Conservation (phyloP, 2,113 vertebrate species). For the Polypterus senegalus region DNA sequence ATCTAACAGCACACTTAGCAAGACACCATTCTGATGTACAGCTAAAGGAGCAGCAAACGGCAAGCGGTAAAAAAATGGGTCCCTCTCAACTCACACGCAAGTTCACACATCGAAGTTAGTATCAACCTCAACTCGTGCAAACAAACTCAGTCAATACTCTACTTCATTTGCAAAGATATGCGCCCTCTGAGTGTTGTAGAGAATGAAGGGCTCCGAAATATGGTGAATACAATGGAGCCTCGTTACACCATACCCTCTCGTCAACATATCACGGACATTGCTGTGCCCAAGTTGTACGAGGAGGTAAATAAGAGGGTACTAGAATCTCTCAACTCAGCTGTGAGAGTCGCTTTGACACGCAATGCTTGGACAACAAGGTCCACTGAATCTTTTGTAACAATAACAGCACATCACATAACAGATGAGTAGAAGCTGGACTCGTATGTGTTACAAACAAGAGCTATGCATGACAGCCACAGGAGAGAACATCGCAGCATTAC, state of each 20-base stretch:
- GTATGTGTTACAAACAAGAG: constrained; percentile 11
- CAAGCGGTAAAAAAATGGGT: constrained; percentile 4
- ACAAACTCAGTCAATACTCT: constrained; percentile 7
- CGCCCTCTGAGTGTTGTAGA: constrained; percentile 10
- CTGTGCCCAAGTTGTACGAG: constrained; percentile 8
- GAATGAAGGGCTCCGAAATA: constrained; percentile 6
- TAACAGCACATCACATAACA: constrained; percentile 8
- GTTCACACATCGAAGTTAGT: constrained; percentile 5
- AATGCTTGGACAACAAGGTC: constrained; percentile 11
- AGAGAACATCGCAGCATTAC: constrained; percentile 1
- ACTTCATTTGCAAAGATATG: neutral
- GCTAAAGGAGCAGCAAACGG: constrained; percentile 6
- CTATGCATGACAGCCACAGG: constrained; percentile 10
- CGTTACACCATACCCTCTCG: constrained; percentile 4
- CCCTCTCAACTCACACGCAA: constrained; percentile 1
- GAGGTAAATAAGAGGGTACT: constrained; percentile 4
- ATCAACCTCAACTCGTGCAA: constrained; percentile 3
- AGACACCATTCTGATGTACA: constrained; percentile 13
- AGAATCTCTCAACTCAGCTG: constrained; percentile 2
- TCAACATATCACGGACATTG: constrained; percentile 6
- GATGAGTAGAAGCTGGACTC: constrained; percentile 12
- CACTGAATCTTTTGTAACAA: constrained; percentile 9
- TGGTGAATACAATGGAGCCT: constrained; percentile 12
- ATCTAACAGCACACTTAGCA: constrained; percentile 5
- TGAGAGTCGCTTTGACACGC: constrained; percentile 10